Evolutionary conservation across 1,140 invertebrate species (phyloP), one percentile per base, ranked within the genome.

Genomic region (Melipona quadrifasciata): DNA sequence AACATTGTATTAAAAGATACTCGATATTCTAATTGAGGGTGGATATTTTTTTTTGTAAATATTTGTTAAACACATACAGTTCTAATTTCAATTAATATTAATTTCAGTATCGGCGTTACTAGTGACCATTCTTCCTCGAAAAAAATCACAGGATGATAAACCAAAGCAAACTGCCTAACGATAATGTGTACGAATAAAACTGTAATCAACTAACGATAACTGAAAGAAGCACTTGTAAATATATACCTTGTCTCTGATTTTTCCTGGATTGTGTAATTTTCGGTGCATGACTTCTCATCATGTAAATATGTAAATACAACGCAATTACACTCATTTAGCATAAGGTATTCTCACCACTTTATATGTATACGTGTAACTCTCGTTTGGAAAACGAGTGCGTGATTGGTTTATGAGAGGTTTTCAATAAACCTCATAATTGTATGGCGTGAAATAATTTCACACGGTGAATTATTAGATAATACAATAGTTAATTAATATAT

Each of bases 41-140:
- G 6, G 39, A 39, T 39, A 6, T 39, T 39, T 39, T 39, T 39
- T 39, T 39, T 39, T 6, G 39, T 39, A 39, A 39, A 39, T 39
- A 39, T 39, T 39, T 5, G 6, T 39, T 39, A 6, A 4, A 0
- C 2, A 39, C 39, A 39, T 6, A 5, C 6, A 57, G 19, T 57
- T 55, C 17, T 57, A 17, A 0, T 17, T 55, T 55, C 17, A 55
- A 19, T 80, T 47, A 39, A 39, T 80, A 73, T 24, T 73, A 16
- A 17, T 91, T 89, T 39, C 61, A 93, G 92, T 89, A 12, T 92
- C 90, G 39, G 88, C 92, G 4, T 70, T 91, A 21, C 19, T 92
- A 61, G 87, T 92, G 21, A 27, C 73, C 57, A 53, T 92, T 68
- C 70, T 93, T 74, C 92, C 92, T 0, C 71, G 78, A 10, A 90